Conservation (phyloP, 2,113 vertebrate species). For the Calyptommatus sinebrachiatus region DNA sequence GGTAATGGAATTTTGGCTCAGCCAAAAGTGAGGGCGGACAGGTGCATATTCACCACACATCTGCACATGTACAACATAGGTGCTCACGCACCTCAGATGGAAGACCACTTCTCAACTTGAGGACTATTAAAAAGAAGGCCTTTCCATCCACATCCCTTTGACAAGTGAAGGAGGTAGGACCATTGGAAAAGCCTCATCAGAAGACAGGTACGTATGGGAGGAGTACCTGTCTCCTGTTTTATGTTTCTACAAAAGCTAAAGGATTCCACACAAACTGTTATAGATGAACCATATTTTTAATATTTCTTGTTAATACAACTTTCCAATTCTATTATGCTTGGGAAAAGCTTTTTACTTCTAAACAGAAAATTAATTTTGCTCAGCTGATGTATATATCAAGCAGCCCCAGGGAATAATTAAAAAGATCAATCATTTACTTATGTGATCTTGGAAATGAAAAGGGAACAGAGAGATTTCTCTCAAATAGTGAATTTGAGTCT, state of each 20-base stretch:
- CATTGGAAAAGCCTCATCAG: not conserved
- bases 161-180: too few relatives aligned
- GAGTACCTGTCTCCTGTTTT: too few relatives aligned
- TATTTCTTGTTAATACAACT: slow-evolving; percentile 28
- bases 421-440: slow-evolving; percentile 27
- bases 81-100: too few relatives aligned
- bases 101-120: too few relatives aligned
- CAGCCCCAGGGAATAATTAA: slow-evolving; percentile 32
- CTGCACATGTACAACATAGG: too few relatives aligned
- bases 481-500: slow-evolving; percentile 26
- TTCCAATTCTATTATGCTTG: slow-evolving; percentile 32
- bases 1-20: too few relatives aligned
- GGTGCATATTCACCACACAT: too few relatives aligned
- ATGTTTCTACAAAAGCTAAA: not conserved
- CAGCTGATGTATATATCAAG: slow-evolving; percentile 21
- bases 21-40: too few relatives aligned
- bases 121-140: too few relatives aligned
- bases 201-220: not conserved
- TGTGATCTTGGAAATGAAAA: slow-evolving; percentile 24
- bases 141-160: too few relatives aligned
- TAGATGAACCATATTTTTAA: not conserved
- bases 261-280: not conserved
- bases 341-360: slow-evolving; percentile 16
- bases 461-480: slow-evolving; percentile 39
- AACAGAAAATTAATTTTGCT: slow-evolving; percentile 34